These are phyloP conservation scores for Ctenopoma multispine DNA, from an alignment of 2,797 vertebrate genomes.

Conservation along the genomic window DNA sequence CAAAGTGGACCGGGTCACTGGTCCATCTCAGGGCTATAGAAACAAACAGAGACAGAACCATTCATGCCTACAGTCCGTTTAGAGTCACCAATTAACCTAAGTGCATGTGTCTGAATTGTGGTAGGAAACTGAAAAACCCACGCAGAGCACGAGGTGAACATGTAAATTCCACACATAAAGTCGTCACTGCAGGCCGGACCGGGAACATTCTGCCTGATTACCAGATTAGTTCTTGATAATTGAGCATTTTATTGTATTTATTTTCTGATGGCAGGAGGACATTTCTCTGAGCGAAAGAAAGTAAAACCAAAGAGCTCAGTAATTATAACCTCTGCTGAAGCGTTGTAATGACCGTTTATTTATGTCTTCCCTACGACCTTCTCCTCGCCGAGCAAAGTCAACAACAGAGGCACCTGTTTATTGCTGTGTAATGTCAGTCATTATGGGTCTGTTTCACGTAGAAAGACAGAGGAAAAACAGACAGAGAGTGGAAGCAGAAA, in stretches of 20 bases:
- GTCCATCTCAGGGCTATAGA: too few species aligned
- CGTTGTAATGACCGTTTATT: not conserved
- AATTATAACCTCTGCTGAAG: not conserved
- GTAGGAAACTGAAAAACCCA: too few species aligned
- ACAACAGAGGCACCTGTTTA: slow-evolving; percentile 17
- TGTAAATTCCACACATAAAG: too few species aligned
- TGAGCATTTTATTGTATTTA: not conserved
- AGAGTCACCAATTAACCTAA: too few species aligned
- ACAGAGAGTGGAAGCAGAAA: not conserved
- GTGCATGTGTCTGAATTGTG: too few species aligned
- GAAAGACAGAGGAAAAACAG: not conserved
- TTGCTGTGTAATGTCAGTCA: not conserved
- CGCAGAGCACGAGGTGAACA: too few species aligned
- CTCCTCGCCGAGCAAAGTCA: not conserved
- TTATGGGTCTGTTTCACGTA: not conserved
- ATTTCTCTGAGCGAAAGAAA: not conserved
- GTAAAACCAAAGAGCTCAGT: not conserved
- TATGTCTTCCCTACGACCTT: slow-evolving; percentile 2
- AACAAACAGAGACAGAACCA: too few species aligned
- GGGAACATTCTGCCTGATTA: too few species aligned
- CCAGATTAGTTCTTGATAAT: too few species aligned
- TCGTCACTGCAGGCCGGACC: too few species aligned
- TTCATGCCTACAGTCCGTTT: too few species aligned
- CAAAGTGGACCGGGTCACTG: too few species aligned
- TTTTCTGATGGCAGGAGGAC: not conserved